Evolutionary conservation across 1,140 invertebrate species (phyloP), one percentile per base, ranked within the genome.

Genomic region (Rhagoletis pomonella): DNA sequence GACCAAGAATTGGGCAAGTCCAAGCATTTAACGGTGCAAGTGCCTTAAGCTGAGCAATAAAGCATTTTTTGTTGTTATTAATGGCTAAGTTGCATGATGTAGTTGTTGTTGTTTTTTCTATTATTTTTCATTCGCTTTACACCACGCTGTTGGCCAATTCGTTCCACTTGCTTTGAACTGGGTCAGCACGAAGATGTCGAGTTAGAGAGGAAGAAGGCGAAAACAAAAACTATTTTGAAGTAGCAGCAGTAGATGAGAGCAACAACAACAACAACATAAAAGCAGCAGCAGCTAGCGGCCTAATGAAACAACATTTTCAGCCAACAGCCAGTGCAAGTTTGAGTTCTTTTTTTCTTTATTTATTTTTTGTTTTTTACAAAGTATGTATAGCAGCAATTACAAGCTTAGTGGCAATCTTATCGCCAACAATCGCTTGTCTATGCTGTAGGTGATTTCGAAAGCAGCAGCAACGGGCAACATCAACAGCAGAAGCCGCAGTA

Each of bases 131-230:
- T 58, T 2, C 19, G 3, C 9, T 29, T 47, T 9, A 81, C 73
- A 81, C 7, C 73, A 81, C 7, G 89, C 65, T 85, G 85, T 86
- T 87, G 88, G 90, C 88, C 88, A 89, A 88, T 90, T 89, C 89
- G 91, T 91, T 91, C 91, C 91, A 92, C 91, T 92, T 92, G 91
- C 91, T 89, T 86, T 77, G 90, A 92, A 92, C 91, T 92, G 90
- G 91, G 91, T 92, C 91, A 91, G 50, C 73, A 81, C 47, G 73
- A 81, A 81, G 73, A 81, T 81, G 73, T 81, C 44, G 73, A 12
- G 47, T 14, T 55, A 3, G 42, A 17, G 69, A 77, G 47, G 17
- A 50, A 44, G 44, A 77, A 55, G 73, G 19, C 2, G 14, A n/a
- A 62, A 62, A 62, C 3, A 62, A 62, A 62, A 62, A 62, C 12